These are phyloP conservation scores for Campoletis sonorensis DNA, from an alignment of 1,140 invertebrate genomes.

Conservation along the genomic window DNA sequence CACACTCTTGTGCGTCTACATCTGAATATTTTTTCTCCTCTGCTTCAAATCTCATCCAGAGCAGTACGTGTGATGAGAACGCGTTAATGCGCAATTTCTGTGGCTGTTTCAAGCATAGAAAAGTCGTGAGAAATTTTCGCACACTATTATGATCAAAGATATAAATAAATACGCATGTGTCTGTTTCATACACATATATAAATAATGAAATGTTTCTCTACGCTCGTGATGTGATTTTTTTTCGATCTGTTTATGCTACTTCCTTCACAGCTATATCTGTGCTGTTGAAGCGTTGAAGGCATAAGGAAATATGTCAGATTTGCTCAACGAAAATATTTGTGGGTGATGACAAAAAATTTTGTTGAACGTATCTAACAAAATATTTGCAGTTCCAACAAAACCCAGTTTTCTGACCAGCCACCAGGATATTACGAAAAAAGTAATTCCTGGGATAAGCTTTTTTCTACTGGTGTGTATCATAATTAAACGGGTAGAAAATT, in stretches of 20 bases:
- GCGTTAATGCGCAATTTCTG: constrained; percentile 20
- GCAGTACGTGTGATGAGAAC: constrained; percentile 26
- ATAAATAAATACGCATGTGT: background rate
- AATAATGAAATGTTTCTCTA: constrained; percentile 5
- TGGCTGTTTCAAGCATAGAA: background rate
- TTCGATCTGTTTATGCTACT: background rate
- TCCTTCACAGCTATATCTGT: constrained; percentile 11
- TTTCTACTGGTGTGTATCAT: too few species aligned
- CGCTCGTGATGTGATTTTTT: constrained; percentile 7
- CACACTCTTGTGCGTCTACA: background rate
- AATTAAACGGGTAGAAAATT: too few species aligned
- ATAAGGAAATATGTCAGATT: background rate
- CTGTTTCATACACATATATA: background rate
- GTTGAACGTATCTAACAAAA: too few species aligned
- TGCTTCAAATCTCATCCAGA: constrained; percentile 6
- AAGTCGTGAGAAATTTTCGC: constrained; percentile 29
- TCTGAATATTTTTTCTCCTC: background rate
- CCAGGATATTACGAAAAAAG: background rate
- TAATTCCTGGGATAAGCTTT: background rate
- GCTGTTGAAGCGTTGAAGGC: background rate
- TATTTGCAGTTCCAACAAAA: too few species aligned
- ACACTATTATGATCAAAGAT: background rate
- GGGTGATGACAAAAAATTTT: too few species aligned
- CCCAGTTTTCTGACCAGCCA: background rate
- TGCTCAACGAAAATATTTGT: too few species aligned